Percentiles rank a stretch among this genome's conserved stretches.
These are phyloP conservation scores for Chrysotoxum bicinctum DNA, from an alignment of 2,888 invertebrate species.

Conservation along the genomic window DNA sequence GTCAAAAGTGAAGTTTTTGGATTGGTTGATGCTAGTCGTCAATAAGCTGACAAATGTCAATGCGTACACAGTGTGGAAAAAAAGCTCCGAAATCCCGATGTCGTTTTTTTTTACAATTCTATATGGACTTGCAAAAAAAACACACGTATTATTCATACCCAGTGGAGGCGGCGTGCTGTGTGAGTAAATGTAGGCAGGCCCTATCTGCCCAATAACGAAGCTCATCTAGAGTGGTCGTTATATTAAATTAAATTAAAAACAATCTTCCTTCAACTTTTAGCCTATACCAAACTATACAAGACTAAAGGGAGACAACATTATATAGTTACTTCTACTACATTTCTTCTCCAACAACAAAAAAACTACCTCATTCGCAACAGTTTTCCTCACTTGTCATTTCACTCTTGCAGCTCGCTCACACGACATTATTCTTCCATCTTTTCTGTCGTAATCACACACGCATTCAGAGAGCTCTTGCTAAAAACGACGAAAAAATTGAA, in stretches of 20 bases:
- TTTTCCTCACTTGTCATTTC: conserved; percentile 45
- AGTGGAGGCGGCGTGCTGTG: too few relatives aligned
- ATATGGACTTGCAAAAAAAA: too few relatives aligned
- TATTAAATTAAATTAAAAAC: neutral
- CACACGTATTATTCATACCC: too few relatives aligned
- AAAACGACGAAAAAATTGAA: conserved; percentile 50
- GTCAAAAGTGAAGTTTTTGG: too few relatives aligned
- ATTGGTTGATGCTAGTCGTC: too few relatives aligned
- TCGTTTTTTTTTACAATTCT: too few relatives aligned
- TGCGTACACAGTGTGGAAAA: too few relatives aligned
- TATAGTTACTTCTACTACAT: conserved; percentile 43
- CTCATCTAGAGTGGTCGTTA: neutral
- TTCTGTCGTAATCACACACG: conserved; percentile 73
- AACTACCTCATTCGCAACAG: conserved; percentile 54
- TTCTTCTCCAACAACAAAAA: neutral
- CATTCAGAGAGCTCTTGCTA: conserved; percentile 34
- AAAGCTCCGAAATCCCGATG: too few relatives aligned
- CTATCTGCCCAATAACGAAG: neutral
- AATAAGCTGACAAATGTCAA: too few relatives aligned
- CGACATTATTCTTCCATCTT: conserved; percentile 72
- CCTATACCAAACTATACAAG: neutral
- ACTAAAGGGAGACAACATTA: conserved; percentile 6
- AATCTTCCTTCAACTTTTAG: neutral
- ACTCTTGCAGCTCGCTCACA: conserved; percentile 22
- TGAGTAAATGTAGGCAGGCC: neutral